Conservation (phyloP, 1,140 invertebrate genomes). For the Lordiphosa collinella region DNA sequence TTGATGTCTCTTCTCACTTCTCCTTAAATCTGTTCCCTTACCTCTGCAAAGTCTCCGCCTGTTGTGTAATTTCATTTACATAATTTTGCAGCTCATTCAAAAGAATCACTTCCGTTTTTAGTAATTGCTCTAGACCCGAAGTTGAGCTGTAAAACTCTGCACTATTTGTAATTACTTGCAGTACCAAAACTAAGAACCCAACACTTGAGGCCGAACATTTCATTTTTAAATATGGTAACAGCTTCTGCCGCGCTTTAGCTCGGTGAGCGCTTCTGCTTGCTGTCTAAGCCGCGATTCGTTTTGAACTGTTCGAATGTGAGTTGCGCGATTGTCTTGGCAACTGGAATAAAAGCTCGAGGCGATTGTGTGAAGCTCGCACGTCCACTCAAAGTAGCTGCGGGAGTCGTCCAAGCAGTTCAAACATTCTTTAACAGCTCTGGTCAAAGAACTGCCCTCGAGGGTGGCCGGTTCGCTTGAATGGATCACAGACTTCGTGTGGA, state of each 20-base stretch:
- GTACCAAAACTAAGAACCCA: slow-evolving; percentile 14
- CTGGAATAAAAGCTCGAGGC: slow-evolving; percentile 42
- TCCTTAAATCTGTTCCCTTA: slow-evolving; percentile 12
- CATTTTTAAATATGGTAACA: slow-evolving; percentile 23
- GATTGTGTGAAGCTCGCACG: slow-evolving; percentile 16
- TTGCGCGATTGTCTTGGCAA: slow-evolving; percentile 14
- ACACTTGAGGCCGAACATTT: not conserved
- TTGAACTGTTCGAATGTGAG: slow-evolving; percentile 39
- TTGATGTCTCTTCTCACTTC: not conserved
- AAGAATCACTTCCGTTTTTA: slow-evolving; percentile 91
- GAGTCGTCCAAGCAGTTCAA: slow-evolving; percentile 19
- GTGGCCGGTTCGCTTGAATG: slow-evolving; percentile 29
- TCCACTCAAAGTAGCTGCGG: slow-evolving; percentile 14
- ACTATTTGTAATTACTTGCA: slow-evolving; percentile 16
- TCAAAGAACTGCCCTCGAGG: slow-evolving; percentile 59
- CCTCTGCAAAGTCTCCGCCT: slow-evolving; percentile 81
- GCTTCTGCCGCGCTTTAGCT: slow-evolving; percentile 1
- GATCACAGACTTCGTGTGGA: slow-evolving; percentile 2
- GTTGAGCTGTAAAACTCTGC: slow-evolving; percentile 91
- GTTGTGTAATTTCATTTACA: slow-evolving; percentile 88
- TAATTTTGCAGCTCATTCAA: slow-evolving; percentile 90
- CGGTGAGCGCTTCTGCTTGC: slow-evolving; percentile 18
- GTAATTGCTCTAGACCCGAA: slow-evolving; percentile 90
- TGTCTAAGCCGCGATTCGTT: slow-evolving; percentile 45
- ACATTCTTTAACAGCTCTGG: slow-evolving; percentile 14